A percentile compares a stretch with the other conserved stretches of the same genome.
Evolutionary conservation across 2,797 vertebrate genomes (phyloP).

Genomic region (Lates japonicus): DNA sequence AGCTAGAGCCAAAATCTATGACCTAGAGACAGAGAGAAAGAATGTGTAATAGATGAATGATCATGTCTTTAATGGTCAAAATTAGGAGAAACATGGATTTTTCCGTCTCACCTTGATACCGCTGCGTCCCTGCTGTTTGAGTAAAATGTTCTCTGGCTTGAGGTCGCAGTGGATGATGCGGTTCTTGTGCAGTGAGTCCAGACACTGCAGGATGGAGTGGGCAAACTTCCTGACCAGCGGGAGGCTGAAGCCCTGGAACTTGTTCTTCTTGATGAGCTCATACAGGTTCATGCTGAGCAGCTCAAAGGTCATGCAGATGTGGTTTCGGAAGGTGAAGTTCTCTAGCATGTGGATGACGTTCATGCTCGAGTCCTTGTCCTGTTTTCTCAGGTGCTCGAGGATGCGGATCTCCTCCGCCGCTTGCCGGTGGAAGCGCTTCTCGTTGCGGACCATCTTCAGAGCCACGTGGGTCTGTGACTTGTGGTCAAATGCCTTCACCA

Average conservation of each 20-base stretch:
- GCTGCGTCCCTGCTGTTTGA: constrained; percentile 98
- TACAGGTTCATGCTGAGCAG: constrained; percentile 99
- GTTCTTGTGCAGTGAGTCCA: constrained; percentile 97
- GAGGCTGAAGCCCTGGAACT: constrained; percentile 99
- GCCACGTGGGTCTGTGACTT: constrained; percentile 95
- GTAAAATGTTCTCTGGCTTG: constrained; percentile 98
- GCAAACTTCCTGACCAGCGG: constrained; percentile 98
- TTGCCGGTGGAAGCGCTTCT: constrained; percentile 99
- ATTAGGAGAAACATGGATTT: accelerated
- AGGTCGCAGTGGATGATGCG: constrained; percentile 99
- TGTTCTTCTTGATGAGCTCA: constrained; percentile 99
- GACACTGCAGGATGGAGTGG: constrained; percentile 98
- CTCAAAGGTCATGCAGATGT: constrained; percentile 99
- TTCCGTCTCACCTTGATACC: constrained; percentile 90
- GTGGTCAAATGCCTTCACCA: constrained; percentile 98
- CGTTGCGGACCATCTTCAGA: constrained; percentile 99
- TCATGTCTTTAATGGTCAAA: not conserved
- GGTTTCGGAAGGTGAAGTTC: constrained; percentile 98
- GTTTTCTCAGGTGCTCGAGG: constrained; percentile 96
- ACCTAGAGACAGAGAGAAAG: constrained; percentile 76
- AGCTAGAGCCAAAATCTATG: constrained; percentile 99
- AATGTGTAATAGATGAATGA: not conserved
- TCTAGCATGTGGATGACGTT: constrained; percentile 99
- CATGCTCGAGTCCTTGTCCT: constrained; percentile 98
- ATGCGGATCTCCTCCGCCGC: constrained; percentile 99